Evolutionary conservation across 2,797 vertebrate species (phyloP).

Genomic region (Telmatherina bonti): DNA sequence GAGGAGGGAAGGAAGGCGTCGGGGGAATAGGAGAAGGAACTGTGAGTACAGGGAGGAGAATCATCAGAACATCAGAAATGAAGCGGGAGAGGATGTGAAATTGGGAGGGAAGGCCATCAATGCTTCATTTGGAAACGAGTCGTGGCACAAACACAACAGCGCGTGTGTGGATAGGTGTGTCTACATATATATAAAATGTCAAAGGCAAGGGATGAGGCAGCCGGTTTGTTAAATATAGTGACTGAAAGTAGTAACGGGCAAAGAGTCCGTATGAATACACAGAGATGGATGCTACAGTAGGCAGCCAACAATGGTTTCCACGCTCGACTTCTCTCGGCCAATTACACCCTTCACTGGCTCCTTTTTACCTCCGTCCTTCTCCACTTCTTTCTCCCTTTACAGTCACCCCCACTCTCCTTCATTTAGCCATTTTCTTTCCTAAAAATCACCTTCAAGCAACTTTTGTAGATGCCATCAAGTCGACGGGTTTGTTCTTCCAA

Average conservation of each 20-base stretch:
- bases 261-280: conserved; percentile 41
- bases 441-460: conserved; percentile 44
- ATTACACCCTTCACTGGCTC: conserved; percentile 81
- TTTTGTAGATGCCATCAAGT: conserved; percentile 60
- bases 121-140: not conserved
- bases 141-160: not conserved
- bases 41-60: not conserved
- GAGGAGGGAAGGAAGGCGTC: not conserved
- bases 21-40: conserved; percentile 2
- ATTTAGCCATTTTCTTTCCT: not conserved
- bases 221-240: conserved; percentile 9
- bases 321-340: conserved; percentile 71
- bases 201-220: not conserved
- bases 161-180: not conserved
- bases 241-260: conserved; percentile 16
- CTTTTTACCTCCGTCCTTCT: conserved; percentile 13
- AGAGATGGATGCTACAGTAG: conserved; percentile 60
- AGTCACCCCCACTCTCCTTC: not conserved
- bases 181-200: not conserved
- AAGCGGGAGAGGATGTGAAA: not conserved
- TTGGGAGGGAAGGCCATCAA: not conserved
- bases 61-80: not conserved
- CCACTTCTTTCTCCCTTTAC: not conserved
- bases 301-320: conserved; percentile 77
- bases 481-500: conserved; percentile 36